Base-by-base conservation (phyloP, 30 jellyfish, hydroid and myxozoan genomes). In the Aurelia sp. region DNA sequence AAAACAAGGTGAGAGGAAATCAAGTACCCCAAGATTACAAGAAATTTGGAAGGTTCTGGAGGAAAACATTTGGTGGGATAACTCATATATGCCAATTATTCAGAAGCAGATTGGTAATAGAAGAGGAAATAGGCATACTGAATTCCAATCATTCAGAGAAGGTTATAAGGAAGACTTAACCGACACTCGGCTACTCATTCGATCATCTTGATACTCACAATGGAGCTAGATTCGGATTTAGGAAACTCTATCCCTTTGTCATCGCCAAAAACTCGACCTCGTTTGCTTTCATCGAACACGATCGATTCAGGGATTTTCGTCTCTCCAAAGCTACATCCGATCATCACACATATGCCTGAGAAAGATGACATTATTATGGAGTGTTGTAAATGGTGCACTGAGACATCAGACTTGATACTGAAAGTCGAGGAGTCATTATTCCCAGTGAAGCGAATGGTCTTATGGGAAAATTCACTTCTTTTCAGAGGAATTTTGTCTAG, bases 381-480 rank as follows among this genome's bases (percentile, higher is more conserved):
- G 48, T 4, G 38, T 70, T 57, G 75, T 24, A 3, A 52, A 13
- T 76, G 87, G 87, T 64, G 75, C 13, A 76, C 87, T 24, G 63
- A n/a, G 17, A n/a, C 40, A 65, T 71, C 90, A 20, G 90, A 80
- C 51, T 57, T 80, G 65, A 47, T 80, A 38, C 44, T 80, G 3
- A 67, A 65, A 20, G 72, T 80, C 5, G 90, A 80, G 19, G 90
- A 67, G 10, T 12, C 35, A 18, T 57, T 80, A 6, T 48, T 80
- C 33, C 90, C 90, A 10, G 90, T 80, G 70, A 71, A 80, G 15
- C n/a, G 82, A 33, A 80, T 80, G 90, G 74, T 64, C 4, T 48
- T 80, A 27, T 80, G 90, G 90, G 82, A 80, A 57, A 80, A 62
- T 65, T 80, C 90, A 2, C 74, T 55, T 18, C 11, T 80, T 13